These are phyloP conservation scores for Sminthurinus aureus DNA, from an alignment of 2,888 invertebrate genomes.

Conservation along the genomic window DNA sequence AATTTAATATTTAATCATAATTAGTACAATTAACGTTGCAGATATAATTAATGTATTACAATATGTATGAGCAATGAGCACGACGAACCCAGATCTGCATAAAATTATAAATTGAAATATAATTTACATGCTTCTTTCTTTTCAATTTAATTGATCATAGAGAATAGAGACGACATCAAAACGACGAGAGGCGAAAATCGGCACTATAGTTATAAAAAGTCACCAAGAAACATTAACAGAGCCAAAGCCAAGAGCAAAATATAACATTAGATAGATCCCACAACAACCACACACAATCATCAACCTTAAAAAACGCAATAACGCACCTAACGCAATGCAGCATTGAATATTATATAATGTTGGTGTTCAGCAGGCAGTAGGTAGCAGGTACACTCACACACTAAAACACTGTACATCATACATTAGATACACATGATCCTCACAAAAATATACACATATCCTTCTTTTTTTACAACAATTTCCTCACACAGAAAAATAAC, in stretches of 20 bases:
- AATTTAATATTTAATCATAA: too few species aligned
- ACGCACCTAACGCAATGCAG: slow-evolving; percentile 9
- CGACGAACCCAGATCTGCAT: too few species aligned
- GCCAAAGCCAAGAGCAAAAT: too few species aligned
- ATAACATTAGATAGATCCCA: neutral
- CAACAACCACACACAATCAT: neutral
- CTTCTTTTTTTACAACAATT: neutral
- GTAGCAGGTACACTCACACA: neutral
- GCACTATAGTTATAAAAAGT: neutral
- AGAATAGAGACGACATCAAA: too few species aligned
- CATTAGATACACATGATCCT: neutral
- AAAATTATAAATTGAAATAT: too few species aligned
- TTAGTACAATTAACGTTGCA: too few species aligned
- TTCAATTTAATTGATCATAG: neutral
- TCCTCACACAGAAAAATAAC: neutral
- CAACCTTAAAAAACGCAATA: slow-evolving; percentile 5
- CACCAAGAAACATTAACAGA: neutral
- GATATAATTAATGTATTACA: too few species aligned
- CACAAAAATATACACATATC: neutral
- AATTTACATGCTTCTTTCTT: neutral
- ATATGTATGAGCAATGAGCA: too few species aligned
- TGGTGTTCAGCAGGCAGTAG: too few species aligned
- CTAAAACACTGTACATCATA: neutral
- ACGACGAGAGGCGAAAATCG: neutral
- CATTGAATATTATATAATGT: slow-evolving; percentile 7